These are phyloP conservation scores for Beaufortia kweichowensis DNA, from an alignment of 2,113 vertebrate genomes.

Conservation along the genomic window DNA sequence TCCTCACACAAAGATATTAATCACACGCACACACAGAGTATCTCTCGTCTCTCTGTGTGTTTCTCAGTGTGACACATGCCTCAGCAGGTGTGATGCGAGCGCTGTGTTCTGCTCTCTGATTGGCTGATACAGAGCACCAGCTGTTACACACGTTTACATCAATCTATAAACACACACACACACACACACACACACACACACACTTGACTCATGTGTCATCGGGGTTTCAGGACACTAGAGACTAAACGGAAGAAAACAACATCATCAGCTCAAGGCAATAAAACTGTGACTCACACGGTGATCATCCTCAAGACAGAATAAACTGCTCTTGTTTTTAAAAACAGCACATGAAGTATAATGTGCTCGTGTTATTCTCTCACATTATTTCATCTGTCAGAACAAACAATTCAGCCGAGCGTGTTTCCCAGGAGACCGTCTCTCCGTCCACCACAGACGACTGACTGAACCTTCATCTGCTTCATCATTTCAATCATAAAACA, in stretches of 20 bases:
- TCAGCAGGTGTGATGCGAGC: constrained; percentile 73
- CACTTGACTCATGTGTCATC: constrained; percentile 44
- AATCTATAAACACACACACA: too few relatives aligned
- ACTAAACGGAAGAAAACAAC: constrained; percentile 31
- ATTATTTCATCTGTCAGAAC: too few relatives aligned
- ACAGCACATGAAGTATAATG: too few relatives aligned
- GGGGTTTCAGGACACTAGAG: constrained; percentile 30
- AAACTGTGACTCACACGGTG: constrained; percentile 21
- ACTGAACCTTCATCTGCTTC: too few relatives aligned
- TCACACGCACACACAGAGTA: constrained; percentile 37
- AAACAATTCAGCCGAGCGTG: too few relatives aligned
- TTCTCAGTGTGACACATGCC: background rate
- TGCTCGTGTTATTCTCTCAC: too few relatives aligned
- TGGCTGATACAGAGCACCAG: constrained; percentile 70
- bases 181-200: constrained; percentile 26
- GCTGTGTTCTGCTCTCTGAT: constrained; percentile 67
- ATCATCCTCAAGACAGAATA: too few relatives aligned
- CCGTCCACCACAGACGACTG: background rate
- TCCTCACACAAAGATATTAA: too few relatives aligned
- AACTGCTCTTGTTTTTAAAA: too few relatives aligned
- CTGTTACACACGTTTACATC: constrained; percentile 70
- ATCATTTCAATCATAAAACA: too few relatives aligned
- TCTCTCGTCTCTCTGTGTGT: background rate
- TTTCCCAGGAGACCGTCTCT: too few relatives aligned
- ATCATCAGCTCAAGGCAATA: background rate